Percentiles rank a stretch among this genome's conserved stretches.
phyloP scores from a whole-genome alignment of 1,140 invertebrate genomes.

The Vanessa atalanta region DNA sequence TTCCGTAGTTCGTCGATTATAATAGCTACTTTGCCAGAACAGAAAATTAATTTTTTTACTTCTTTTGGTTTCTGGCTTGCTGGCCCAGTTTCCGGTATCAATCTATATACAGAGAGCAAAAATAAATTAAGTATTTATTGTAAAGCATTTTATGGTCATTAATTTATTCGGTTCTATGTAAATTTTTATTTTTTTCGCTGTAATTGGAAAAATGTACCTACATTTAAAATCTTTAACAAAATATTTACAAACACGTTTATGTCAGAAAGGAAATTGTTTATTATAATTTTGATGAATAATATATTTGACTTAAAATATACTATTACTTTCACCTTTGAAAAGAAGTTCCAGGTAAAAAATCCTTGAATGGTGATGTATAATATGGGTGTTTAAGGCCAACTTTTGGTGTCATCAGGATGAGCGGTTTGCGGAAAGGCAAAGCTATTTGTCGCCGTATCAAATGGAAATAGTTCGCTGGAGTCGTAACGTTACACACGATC shows the following conservation, averaged over 20 bases:
- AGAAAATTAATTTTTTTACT: slow-evolving; percentile 89
- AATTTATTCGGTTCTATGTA: too few relatives aligned
- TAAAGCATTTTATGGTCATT: too few relatives aligned
- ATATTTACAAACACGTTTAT: too few relatives aligned
- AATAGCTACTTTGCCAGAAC: slow-evolving; percentile 92
- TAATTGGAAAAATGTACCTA: neutral
- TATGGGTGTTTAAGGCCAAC: slow-evolving; percentile 79
- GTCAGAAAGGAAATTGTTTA: too few relatives aligned
- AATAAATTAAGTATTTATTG: neutral
- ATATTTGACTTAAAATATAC: too few relatives aligned
- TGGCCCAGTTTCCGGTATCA: slow-evolving; percentile 82
- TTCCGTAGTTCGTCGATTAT: slow-evolving; percentile 87
- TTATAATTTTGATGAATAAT: too few relatives aligned
- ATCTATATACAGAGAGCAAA: slow-evolving; percentile 39
- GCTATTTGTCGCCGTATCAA: slow-evolving; percentile 90
- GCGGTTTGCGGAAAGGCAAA: slow-evolving; percentile 90
- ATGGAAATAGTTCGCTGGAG: slow-evolving; percentile 94
- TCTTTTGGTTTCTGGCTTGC: slow-evolving; percentile 80
- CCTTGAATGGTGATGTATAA: slow-evolving; percentile 65
- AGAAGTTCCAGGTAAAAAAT: slow-evolving; percentile 58
- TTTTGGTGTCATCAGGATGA: slow-evolving; percentile 92
- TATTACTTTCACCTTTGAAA: slow-evolving; percentile 57
- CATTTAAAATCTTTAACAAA: too few relatives aligned
- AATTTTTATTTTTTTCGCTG: neutral
- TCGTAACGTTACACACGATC: slow-evolving; percentile 91